These are phyloP conservation scores for Crotalus viridis DNA, from an alignment of 2,113 vertebrate species.

Conservation along the genomic window DNA sequence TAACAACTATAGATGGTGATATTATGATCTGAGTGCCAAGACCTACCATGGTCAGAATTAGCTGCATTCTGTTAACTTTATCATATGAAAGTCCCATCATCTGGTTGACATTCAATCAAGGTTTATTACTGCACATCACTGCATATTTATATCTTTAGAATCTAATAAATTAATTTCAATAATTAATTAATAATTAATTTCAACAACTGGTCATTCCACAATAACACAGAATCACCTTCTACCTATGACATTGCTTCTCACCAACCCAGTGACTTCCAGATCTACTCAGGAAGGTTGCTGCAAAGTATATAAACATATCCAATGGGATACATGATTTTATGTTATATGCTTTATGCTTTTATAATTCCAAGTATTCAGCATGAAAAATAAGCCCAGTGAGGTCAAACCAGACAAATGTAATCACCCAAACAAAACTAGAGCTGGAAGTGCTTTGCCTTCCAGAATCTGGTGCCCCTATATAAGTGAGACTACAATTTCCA, in stretches of 20 bases:
- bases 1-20: not conserved
- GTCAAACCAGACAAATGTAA: not conserved
- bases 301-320: not conserved
- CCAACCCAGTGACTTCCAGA: not conserved
- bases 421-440: constrained; percentile 37
- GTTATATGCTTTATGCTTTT: constrained; percentile 8
- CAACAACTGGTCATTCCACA: not conserved
- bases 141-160: not conserved
- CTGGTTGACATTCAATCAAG: not conserved
- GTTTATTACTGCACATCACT: not conserved
- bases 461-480: not conserved
- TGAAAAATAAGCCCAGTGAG: not conserved
- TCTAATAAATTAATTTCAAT: not conserved
- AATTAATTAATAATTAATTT: not conserved
- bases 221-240: not conserved
- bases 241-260: not conserved
- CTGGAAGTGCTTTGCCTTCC: not conserved
- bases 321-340: not conserved
- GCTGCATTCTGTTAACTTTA: not conserved
- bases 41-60: not conserved
- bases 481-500: not conserved
- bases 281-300: not conserved
- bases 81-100: not conserved
- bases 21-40: not conserved
- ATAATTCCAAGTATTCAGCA: constrained; percentile 5